Evolutionary conservation across 2,888 invertebrate species (phyloP).

Genomic region (Apoderus coryli): DNA sequence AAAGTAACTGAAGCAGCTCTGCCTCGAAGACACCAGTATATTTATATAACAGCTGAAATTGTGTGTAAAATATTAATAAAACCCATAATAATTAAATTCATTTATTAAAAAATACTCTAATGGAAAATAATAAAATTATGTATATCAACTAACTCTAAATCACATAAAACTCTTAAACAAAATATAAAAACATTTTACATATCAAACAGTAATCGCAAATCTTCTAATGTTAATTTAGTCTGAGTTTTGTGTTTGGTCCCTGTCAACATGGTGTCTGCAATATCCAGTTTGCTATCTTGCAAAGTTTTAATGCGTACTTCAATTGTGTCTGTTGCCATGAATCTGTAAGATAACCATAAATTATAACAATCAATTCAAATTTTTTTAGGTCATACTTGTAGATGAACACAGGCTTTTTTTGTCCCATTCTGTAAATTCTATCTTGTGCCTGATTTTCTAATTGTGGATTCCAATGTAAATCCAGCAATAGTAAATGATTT

Average conservation of each 20-base stretch:
- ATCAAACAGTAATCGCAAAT: conserved; percentile 59
- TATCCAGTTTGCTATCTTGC: conserved; percentile 62
- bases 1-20: too few relatives aligned
- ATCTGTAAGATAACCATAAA: conserved; percentile 35
- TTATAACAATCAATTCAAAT: conserved; percentile 1
- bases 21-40: too few relatives aligned
- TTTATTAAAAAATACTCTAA: too few relatives aligned
- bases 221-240: conserved; percentile 64
- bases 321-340: conserved; percentile 72
- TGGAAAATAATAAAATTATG: too few relatives aligned
- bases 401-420: conserved; percentile 63
- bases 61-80: too few relatives aligned
- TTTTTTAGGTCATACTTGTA: conserved; percentile 48
- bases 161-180: conserved; percentile 1
- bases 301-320: conserved; percentile 72
- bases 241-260: conserved; percentile 46
- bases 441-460: conserved; percentile 91
- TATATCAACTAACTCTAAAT: too few relatives aligned
- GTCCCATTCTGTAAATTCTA: conserved; percentile 84
- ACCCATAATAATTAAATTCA: too few relatives aligned
- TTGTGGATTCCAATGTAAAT: conserved; percentile 97
- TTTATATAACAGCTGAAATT: too few relatives aligned
- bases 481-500: conserved; percentile 78
- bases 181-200: conserved; percentile 18
- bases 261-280: conserved; percentile 67